Base-by-base conservation (phyloP, 2,888 invertebrate species). In the Pollenia labialis region DNA sequence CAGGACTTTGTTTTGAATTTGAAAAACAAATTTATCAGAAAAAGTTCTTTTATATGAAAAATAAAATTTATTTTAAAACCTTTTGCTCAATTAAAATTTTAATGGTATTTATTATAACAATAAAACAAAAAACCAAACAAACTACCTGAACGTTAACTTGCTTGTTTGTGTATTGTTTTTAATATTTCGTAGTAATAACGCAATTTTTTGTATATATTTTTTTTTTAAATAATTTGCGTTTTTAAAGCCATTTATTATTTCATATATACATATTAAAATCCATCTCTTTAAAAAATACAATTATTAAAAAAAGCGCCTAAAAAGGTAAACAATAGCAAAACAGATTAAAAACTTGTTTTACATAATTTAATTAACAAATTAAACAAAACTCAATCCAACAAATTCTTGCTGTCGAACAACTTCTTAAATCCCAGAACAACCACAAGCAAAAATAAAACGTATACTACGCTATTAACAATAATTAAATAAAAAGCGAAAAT, bases 281-380 rank as follows among this genome's bases (percentile, higher is more conserved):
- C 10, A 23, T 7, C 14, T 66, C n/a, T 48, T 66, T 48, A 48
- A 66, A 44, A 48, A 50, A 44, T 8, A 69, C 18, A 10, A 16
- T 16, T 62, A 42, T 11, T 12, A 40, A 62, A 60, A 23, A 62
- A 42, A 46, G 40, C 71, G 54, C 16, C 10, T 40, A 48, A 62
- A 18, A 72, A 72, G 56, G 56, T 54, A 76, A 60, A 75, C 4
- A 64, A 52, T 64, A 44, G 12, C 54, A 44, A 54, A 60, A 52
- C 46, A 58, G 23, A 58, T 16, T 54, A 76, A 60, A 6, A 50
- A 23, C 58, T 32, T 32, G 32, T 32, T 32, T 32, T 32, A 32
- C 32, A 32, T 32, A 52, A 56, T 69, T 66, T 58, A 81, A 81
- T 68, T 81, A 68, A 74, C 46, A 81, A 66, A 69, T 50, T 69